Evolutionary conservation across 2,113 vertebrate genomes (phyloP).

Genomic region (Bufo bufo): DNA sequence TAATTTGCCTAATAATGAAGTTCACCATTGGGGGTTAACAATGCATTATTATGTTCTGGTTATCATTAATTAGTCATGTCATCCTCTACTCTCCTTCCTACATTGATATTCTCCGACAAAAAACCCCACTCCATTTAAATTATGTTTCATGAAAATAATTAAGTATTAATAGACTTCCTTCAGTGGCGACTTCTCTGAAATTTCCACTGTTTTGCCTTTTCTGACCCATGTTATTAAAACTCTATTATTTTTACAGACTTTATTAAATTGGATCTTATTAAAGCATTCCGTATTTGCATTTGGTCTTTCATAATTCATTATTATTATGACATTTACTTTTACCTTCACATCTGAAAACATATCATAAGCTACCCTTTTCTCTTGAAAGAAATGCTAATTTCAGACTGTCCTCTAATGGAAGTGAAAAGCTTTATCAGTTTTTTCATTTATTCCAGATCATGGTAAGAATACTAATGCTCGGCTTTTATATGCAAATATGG

Average conservation of each 20-base stretch:
- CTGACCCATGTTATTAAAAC: constrained; percentile 87
- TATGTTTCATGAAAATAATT: constrained; percentile 87
- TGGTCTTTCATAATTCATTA: constrained; percentile 99
- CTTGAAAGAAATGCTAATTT: constrained; percentile 99
- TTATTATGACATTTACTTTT: constrained; percentile 99
- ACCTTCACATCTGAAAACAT: constrained; percentile 96
- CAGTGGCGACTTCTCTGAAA: constrained; percentile 80
- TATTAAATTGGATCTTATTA: constrained; percentile 99
- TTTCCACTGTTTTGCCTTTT: constrained; percentile 86
- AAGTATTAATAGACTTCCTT: constrained; percentile 84
- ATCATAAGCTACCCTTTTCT: constrained; percentile 99
- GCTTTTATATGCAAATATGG: constrained; percentile 84
- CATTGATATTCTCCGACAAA: constrained; percentile 55
- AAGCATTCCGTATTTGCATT: constrained; percentile 99
- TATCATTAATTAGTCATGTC: constrained; percentile 51
- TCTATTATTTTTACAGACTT: constrained; percentile 97
- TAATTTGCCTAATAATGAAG: constrained; percentile 23
- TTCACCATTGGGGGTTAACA: not conserved
- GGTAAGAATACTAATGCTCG: constrained; percentile 98
- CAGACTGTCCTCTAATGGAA: constrained; percentile 99
- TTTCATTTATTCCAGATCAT: constrained; percentile 97
- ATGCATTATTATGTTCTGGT: constrained; percentile 9
- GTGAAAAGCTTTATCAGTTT: constrained; percentile 98
- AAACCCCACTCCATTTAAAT: constrained; percentile 80
- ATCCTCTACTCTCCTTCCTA: not conserved